Percentiles rank a stretch among this genome's conserved stretches.
Conservation (phyloP, 1,140 invertebrate species). For the Aethina tumida region DNA sequence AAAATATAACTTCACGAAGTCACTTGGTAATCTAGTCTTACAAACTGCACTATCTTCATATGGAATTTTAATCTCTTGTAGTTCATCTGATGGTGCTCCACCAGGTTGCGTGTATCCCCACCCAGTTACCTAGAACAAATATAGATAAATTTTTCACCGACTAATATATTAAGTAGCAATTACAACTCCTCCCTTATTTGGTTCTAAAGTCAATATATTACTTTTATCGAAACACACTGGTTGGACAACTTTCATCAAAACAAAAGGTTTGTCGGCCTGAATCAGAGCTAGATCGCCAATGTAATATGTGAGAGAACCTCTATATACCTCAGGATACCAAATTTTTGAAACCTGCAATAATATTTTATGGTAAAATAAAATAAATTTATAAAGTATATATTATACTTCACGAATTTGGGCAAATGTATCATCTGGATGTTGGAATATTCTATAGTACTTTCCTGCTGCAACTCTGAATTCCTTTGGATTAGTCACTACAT, state of each 20-base stretch:
- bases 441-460: too few relatives aligned
- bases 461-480: slow-evolving; percentile 17
- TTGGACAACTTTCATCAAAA: slow-evolving; percentile 15
- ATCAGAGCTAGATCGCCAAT: slow-evolving; percentile 23
- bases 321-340: too few relatives aligned
- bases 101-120: slow-evolving; percentile 21
- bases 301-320: too few relatives aligned
- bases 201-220: not conserved
- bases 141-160: too few relatives aligned
- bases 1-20: slow-evolving; percentile 15
- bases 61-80: slow-evolving; percentile 21
- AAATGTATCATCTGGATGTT: too few relatives aligned
- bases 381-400: too few relatives aligned
- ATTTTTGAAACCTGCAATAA: too few relatives aligned
- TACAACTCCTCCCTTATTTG: slow-evolving; percentile 6
- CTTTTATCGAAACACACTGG: slow-evolving; percentile 18
- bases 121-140: slow-evolving; percentile 20
- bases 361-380: too few relatives aligned
- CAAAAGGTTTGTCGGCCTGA: slow-evolving; percentile 13
- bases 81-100: slow-evolving; percentile 13
- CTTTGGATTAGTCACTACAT: not conserved
- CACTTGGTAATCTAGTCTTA: slow-evolving; percentile 10
- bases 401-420: too few relatives aligned
- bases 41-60: slow-evolving; percentile 14
- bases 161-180: too few relatives aligned